Base-by-base conservation (phyloP, 2,797 vertebrate genomes). In the Naso thynnoides region DNA sequence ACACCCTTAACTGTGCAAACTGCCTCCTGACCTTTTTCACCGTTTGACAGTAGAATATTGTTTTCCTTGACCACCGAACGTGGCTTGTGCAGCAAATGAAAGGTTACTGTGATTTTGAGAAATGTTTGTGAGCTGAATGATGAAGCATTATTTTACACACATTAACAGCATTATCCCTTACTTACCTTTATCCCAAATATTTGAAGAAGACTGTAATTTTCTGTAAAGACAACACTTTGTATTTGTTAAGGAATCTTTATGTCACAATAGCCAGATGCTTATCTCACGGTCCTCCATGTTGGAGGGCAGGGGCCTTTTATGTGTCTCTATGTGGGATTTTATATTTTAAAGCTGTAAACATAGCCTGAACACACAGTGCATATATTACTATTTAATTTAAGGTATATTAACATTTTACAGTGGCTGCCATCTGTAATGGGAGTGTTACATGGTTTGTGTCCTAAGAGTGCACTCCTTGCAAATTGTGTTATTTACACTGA, bases 81-180 rank as follows among this genome's bases (percentile, higher is more conserved):
- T 82, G 82, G 70, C 76, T 82, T 85, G 53, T 76, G 47, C 69
- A 75, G 78, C 63, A 76, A 69, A 39, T 66, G 45, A 54, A 62
- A 73, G 16, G 55, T 78, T 78, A 78, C 36, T 61, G 41, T 81
- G 62, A 80, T 47, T n/a, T 14, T 33, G 47, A 21, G 76, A 78
- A 73, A 33, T 33, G 33, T 33, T 8, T 33, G 33, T 33, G 33
- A 33, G 33, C 38, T 67, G 16, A 47, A 39, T 50, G 42, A 44
- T 19, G 48, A 33, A 59, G 47, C 54, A 71, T 83, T 76, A 0
- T 29, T 76, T 65, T 79, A 61, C 11, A 42, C 52, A 29, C 3
- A 3, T 33, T 33, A 33, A 33, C 10, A 10, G 33, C 33, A 33
- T 33, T 31, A 4, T 33, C 10, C 33, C 33, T 33, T 33, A 36